A percentile compares a stretch with the other conserved stretches of the same genome.
Evolutionary conservation across 1,140 invertebrate genomes (phyloP).

Genomic region (Drosophila pandora): DNA sequence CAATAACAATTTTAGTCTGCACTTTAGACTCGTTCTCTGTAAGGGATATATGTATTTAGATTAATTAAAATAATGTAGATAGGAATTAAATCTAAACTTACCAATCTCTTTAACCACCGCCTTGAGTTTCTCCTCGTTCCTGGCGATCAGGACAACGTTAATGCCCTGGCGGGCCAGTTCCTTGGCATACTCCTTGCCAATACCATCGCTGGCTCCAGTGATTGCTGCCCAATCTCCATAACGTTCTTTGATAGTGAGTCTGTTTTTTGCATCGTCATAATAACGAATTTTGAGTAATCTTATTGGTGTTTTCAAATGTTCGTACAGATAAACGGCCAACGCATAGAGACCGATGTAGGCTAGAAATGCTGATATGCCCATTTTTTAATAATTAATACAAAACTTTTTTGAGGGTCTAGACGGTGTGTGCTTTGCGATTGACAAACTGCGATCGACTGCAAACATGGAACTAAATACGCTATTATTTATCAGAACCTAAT

Average conservation of each 20-base stretch:
- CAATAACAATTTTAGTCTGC: constrained; percentile 89
- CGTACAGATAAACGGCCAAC: constrained; percentile 57
- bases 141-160: constrained; percentile 93
- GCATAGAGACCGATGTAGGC: constrained; percentile 51
- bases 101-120: constrained; percentile 90
- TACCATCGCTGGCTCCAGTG: constrained; percentile 96
- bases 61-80: too few relatives aligned
- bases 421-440: not conserved
- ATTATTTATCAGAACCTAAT: not conserved
- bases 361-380: constrained; percentile 56
- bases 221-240: constrained; percentile 85
- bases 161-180: constrained; percentile 91
- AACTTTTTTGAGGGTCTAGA: not conserved
- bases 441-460: not conserved
- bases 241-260: constrained; percentile 45
- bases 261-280: not conserved
- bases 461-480: not conserved
- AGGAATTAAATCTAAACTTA: constrained; percentile 57
- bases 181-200: constrained; percentile 95
- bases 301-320: constrained; percentile 56
- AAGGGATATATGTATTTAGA: not conserved
- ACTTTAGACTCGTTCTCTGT: constrained; percentile 85
- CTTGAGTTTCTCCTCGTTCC: constrained; percentile 89
- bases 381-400: constrained; percentile 7
- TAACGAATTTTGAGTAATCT: constrained; percentile 31